Conservation (phyloP, 37 sponge, comb jelly and placozoan genomes). For the Crambe crambe region DNA sequence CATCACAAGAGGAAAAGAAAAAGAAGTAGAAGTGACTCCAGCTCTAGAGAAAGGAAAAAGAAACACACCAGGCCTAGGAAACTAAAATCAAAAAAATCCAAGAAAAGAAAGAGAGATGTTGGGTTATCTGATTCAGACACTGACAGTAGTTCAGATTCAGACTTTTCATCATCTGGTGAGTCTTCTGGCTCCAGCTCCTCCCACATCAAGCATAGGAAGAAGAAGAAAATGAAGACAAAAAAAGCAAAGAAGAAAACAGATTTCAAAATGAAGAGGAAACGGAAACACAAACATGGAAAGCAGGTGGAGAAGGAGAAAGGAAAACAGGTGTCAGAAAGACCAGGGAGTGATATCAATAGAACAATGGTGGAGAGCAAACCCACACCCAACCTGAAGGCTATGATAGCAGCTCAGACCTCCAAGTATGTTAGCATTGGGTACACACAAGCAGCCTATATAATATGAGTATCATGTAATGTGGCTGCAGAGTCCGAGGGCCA, state of each 20-base stretch:
- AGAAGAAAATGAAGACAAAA: too few relatives aligned
- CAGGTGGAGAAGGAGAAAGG: background rate
- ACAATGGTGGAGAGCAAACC: background rate
- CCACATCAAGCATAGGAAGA: background rate
- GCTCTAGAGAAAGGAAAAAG: background rate
- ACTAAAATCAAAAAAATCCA: background rate
- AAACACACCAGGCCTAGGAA: background rate
- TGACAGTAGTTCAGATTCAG: background rate
- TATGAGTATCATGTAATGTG: background rate
- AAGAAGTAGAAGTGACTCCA: background rate
- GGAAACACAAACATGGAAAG: slow-evolving; percentile 7
- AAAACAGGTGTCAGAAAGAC: background rate
- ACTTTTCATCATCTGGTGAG: background rate
- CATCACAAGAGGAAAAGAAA: background rate
- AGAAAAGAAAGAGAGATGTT: background rate
- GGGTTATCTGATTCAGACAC: background rate
- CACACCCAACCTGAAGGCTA: background rate
- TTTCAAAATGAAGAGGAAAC: background rate
- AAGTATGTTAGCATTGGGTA: background rate
- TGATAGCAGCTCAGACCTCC: background rate
- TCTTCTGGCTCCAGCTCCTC: background rate
- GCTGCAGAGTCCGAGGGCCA: slow-evolving; percentile 35
- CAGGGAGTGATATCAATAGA: background rate
- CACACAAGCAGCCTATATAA: background rate
- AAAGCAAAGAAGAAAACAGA: background rate